Base-by-base conservation (phyloP, 2,113 vertebrate species). In the Seriola quinqueradiata region DNA sequence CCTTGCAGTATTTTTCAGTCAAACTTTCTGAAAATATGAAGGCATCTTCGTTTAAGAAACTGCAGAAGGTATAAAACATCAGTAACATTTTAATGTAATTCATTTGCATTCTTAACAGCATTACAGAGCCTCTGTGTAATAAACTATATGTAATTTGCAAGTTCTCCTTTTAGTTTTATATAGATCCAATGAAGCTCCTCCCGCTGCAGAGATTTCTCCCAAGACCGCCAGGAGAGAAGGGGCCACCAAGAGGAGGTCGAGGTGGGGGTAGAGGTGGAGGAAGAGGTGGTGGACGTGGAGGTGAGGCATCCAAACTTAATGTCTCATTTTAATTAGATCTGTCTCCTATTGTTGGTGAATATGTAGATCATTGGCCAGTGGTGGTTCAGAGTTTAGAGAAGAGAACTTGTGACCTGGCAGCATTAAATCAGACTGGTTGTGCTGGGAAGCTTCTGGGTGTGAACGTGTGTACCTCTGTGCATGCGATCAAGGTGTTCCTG, bases 1-100 rank as follows among this genome's bases (percentile, higher is more conserved):
- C 9, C 9, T 28, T 81, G 85, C 89, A 99, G 98, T 99, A 99
- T 93, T 99, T 99, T 96, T 99, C 98, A 87, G 97, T 99, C 52
- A 99, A 99, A 82, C 93, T 99, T 5, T 99, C 97, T 28, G 97
- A 99, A 44, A 99, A 99, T 75, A 98, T 99, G 97, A 99, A 97
- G 91, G 98, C 98, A 0, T 96, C 97, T 28, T 99, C 98, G 0
- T 99, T 99, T 91, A 99, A 99, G 93, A 99, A 99, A 83, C 58
- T 98, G 83, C 98, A 99, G 88, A 99, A 99, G 97, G 98, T 99
- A 85, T 83, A 90, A 46, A 19, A 42, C 8, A 3, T 9, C 1
- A 34, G 2, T 13, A 4, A 65, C 1, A n/a, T 69, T 46, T 77
- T 25, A 11, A 3, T 36, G 14, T n/a, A 1, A 8, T 19, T 4